Conservation (phyloP, 2,797 vertebrate genomes). For the Adelosebastes latens region DNA sequence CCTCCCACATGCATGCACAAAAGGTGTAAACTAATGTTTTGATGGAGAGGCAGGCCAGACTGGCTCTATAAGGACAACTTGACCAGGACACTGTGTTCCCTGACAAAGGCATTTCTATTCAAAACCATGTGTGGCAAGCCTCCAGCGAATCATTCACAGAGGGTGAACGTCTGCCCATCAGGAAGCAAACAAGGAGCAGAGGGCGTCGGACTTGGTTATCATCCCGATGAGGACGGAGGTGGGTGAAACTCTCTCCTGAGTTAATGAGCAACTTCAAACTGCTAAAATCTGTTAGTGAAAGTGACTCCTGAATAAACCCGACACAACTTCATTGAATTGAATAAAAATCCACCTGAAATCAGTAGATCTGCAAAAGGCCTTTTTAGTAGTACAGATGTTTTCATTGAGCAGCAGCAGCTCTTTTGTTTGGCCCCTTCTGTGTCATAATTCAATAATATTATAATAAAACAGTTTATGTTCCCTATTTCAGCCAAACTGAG, state of each 20-base stretch:
- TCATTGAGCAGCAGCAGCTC: neutral
- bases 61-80: constrained; percentile 43
- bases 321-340: neutral
- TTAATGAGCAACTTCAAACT: neutral
- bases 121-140: constrained; percentile 29
- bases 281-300: neutral
- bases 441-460: neutral
- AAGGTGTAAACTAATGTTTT: constrained; percentile 20
- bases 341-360: neutral
- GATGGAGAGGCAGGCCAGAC: neutral
- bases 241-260: neutral
- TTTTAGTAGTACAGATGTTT: neutral
- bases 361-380: neutral
- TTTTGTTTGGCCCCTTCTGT: neutral
- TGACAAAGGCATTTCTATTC: constrained; percentile 70
- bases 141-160: constrained; percentile 48
- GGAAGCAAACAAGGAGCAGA: constrained; percentile 31
- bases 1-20: neutral
- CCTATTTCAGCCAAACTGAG: neutral
- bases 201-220: neutral
- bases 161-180: constrained; percentile 16
- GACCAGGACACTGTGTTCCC: constrained; percentile 67
- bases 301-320: neutral
- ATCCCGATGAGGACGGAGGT: neutral
- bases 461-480: neutral